Base-by-base conservation (phyloP, 2,888 invertebrate genomes). In the Chloromyia formosa region DNA sequence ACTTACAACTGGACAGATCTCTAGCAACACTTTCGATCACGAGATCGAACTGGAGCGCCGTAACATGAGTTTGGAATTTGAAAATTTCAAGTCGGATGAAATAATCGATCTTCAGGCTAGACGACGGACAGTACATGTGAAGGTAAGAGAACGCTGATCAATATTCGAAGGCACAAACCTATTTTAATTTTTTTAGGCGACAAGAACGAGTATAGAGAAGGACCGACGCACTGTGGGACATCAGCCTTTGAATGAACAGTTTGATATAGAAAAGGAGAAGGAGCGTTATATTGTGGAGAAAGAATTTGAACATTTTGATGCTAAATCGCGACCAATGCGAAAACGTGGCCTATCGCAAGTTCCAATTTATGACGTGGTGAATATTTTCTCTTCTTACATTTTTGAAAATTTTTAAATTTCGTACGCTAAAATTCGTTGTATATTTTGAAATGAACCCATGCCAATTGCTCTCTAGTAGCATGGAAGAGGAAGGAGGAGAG, bases 151-250 rank as follows among this genome's bases (percentile, higher is more conserved):
- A n/a, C n/a, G n/a, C n/a, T 35, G 27, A 35, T n/a, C n/a, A n/a
- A n/a, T n/a, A n/a, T n/a, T n/a, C n/a, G n/a, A n/a, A n/a, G n/a
- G n/a, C n/a, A n/a, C n/a, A n/a, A n/a, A n/a, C n/a, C n/a, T 35
- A 35, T 35, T 35, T 35, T 2, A 4, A 35, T 35, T 35, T 35
- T 35, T 35, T 4, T 35, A 35, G 27, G 27, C 27, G 2, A 35
- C 27, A 7, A 7, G 7, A 35, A 35, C 2, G 27, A 35, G 7
- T 7, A 4, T 35, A 35, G 7, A 2, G 7, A 35, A 35, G 7
- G 27, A 20, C 7, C 71, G 71, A 7, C 18, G 58, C 12, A 71
- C 71, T 20, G 7, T 40, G 20, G 56, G 58, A n/a, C 56, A 58
- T 14, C n/a, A 66, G 12, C 56, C 58, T 1, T 35, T 40, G 10